These are phyloP conservation scores for Cyprinodon brontotheroides DNA, from an alignment of 2,113 vertebrate species.

Conservation along the genomic window DNA sequence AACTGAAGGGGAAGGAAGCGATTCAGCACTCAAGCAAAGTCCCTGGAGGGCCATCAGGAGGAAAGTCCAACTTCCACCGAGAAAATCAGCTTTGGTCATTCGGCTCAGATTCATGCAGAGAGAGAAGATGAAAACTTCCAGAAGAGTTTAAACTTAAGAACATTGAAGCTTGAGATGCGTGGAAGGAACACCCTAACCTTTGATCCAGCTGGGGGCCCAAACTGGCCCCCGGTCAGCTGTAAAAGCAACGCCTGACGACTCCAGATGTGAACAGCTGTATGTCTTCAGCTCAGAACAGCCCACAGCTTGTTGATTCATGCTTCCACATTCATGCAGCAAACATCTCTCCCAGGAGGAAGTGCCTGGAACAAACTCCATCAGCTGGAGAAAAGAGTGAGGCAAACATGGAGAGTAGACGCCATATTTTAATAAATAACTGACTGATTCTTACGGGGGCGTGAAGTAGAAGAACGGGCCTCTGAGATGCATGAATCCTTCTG, in stretches of 20 bases:
- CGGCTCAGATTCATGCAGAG: background rate
- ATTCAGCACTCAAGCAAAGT: constrained; percentile 33
- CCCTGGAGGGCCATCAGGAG: background rate
- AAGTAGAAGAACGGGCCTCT: no score
- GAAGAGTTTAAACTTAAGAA: background rate
- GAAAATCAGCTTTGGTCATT: background rate
- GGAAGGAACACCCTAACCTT: background rate
- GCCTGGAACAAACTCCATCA: background rate
- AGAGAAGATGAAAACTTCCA: constrained; percentile 2
- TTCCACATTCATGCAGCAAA: background rate
- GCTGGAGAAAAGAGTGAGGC: background rate
- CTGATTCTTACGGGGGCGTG: no score
- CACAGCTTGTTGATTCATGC: background rate
- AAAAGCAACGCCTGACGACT: constrained; percentile 11
- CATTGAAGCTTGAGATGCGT: background rate
- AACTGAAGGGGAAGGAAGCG: constrained; percentile 49
- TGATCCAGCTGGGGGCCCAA: background rate
- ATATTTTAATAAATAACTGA: no score
- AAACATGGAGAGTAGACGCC: background rate
- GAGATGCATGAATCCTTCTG: no score
- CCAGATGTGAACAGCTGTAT: constrained; percentile 47
- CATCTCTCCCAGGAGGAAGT: background rate
- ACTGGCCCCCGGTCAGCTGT: constrained; percentile 6
- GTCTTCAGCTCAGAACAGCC: background rate
- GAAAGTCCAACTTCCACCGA: no score